A percentile compares a stretch with the other conserved stretches of the same genome.
phyloP scores from a whole-genome alignment of 2,797 vertebrate species.

The Spondyliosoma cantharus region DNA sequence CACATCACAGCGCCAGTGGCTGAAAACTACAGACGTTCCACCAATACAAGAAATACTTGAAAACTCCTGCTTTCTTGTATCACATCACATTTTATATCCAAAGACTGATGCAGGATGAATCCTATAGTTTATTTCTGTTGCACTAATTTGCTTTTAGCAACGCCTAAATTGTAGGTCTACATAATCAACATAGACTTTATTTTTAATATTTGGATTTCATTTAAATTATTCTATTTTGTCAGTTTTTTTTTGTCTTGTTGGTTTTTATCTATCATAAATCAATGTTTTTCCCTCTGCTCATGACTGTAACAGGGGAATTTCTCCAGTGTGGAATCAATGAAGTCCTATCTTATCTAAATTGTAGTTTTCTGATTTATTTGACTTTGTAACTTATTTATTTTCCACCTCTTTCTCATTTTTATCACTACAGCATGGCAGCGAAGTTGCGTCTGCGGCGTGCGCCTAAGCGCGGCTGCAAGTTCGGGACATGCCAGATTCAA shows the following conservation, averaged over 20 bases:
- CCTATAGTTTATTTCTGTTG: not conserved
- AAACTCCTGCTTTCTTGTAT: not conserved
- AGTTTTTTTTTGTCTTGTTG: no score
- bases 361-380: not conserved
- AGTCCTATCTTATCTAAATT: no score
- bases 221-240: no score
- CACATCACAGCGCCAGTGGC: not conserved
- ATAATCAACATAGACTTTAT: no score
- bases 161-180: not conserved
- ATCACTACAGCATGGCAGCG: conserved; percentile 42
- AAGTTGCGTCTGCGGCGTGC: conserved; percentile 70
- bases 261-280: no score
- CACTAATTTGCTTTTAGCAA: not conserved
- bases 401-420: not conserved
- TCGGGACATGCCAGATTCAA: conserved; percentile 88
- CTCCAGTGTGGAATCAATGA: no score
- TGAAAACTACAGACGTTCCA: not conserved
- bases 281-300: no score
- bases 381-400: not conserved
- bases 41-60: not conserved
- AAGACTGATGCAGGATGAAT: not conserved
- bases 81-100: not conserved
- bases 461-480: conserved; percentile 80
- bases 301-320: no score
- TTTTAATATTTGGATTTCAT: no score